Evolutionary conservation across 2,888 invertebrate species (phyloP).

Genomic region (Lucinisca nassula): DNA sequence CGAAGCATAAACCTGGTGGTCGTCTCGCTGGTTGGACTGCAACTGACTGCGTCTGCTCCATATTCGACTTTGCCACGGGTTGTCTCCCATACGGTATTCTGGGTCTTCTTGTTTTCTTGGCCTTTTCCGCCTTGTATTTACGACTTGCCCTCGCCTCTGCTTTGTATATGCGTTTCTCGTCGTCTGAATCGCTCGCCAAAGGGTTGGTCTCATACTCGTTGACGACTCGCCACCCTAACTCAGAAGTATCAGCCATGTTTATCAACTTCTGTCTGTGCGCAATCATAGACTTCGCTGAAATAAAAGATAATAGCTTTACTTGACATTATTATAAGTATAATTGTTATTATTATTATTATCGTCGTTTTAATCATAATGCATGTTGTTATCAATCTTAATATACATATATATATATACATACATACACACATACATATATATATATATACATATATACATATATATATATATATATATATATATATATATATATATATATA

Average conservation of each 20-base stretch:
- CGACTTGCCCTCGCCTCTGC: neutral
- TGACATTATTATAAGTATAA: too few relatives aligned
- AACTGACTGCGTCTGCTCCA: neutral
- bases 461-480: too few relatives aligned
- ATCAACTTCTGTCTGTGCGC: constrained; percentile 1
- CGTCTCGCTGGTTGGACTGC: neutral
- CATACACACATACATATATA: too few relatives aligned
- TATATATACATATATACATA: too few relatives aligned
- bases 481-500: too few relatives aligned
- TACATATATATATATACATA: too few relatives aligned
- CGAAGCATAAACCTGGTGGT: neutral
- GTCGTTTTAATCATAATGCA: too few relatives aligned
- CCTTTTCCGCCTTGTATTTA: neutral
- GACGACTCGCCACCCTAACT: neutral
- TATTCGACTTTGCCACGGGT: neutral
- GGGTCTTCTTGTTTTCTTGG: neutral
- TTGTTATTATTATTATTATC: too few relatives aligned
- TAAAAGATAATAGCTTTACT: too few relatives aligned
- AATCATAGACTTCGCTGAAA: too few relatives aligned
- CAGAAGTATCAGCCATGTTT: neutral
- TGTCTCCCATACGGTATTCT: neutral
- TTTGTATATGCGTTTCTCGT: neutral
- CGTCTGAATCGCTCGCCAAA: neutral
- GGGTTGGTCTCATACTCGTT: neutral
- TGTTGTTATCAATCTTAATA: too few relatives aligned